Base-by-base conservation (phyloP, 2,113 vertebrate genomes). In the Calyptomena viridis region DNA sequence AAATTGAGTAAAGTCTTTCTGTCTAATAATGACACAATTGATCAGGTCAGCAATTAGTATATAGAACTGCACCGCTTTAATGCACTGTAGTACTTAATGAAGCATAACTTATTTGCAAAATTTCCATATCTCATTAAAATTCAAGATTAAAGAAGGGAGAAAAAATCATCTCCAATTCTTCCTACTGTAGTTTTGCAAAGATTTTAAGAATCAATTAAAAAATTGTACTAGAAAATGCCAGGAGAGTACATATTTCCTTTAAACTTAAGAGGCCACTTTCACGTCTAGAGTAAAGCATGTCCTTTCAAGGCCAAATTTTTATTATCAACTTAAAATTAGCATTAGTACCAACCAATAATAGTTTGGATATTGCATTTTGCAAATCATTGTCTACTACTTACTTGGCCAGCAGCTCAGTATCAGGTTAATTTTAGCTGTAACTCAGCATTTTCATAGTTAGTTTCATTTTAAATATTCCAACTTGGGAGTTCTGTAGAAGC, bases 1-100 rank as follows among this genome's bases (percentile, higher is more conserved):
- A 96, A 95, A 96, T 71, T 97, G 95, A 98, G 95, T 95, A 97
- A 96, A 71, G 53, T 94, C 82, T 22, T 94, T 95, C 96, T 95
- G 87, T 91, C 89, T 46, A 56, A 58, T 87, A 95, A 93, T 67
- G 90, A 95, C 11, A 95, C 77, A 97, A 84, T 69, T 46, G 66
- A 68, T 97, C 79, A 96, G 58, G 44, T 93, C 50, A 95, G 77
- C 31, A 19, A 74, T 96, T 97, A 97, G 44, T 88, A 94, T 27
- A n/a, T 3, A 86, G 56, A 94, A 94, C 7, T 93, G 89, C 84
- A 93, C 75, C 95, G 46, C 9, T 84, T 90, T 89, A 96, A 94
- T 95, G 88, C 66, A 88, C 16, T 77, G 55, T 58, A 76, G 67
- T 90, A 95, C 52, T 92, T 89, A 67, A 93, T 55, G 64, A 69